Conservation (phyloP, 2,797 vertebrate species). For the Aeoliscus strigatus region DNA sequence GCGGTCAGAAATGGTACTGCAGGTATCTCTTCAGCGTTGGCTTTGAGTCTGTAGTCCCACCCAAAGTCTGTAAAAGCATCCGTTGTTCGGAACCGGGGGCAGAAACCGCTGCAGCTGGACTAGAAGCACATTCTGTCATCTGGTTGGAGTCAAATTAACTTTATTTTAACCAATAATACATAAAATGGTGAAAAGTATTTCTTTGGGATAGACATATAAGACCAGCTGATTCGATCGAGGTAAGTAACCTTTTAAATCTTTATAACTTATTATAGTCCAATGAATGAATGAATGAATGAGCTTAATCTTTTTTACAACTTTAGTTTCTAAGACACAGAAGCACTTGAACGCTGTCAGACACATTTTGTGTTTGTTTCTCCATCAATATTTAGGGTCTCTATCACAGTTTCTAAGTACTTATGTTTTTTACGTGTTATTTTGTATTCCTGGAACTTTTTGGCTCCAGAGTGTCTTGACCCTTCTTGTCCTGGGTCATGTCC, state of each 20-base stretch:
- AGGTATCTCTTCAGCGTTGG: neutral
- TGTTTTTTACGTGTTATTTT: neutral
- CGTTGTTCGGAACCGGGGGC: constrained; percentile 32
- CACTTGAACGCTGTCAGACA: too few species aligned
- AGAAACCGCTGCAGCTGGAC: neutral
- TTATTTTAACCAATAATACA: too few species aligned
- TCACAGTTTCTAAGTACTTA: too few species aligned
- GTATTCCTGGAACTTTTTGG: constrained; percentile 4
- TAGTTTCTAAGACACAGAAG: too few species aligned
- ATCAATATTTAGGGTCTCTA: too few species aligned
- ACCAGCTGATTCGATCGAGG: constrained; percentile 15
- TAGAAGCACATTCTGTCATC: constrained; percentile 1
- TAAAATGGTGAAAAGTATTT: neutral
- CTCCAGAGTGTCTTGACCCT: neutral
- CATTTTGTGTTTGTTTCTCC: too few species aligned
- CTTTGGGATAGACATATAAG: neutral
- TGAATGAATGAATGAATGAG: neutral
- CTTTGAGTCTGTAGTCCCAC: constrained; percentile 28
- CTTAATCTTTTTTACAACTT: neutral
- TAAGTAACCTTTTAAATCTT: constrained; percentile 12
- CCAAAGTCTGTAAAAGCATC: constrained; percentile 40
- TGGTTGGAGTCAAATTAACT: constrained; percentile 1
- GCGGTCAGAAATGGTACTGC: constrained; percentile 12
- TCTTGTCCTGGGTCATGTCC: constrained; percentile 44
- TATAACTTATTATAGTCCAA: neutral